Conservation (phyloP, 2,113 vertebrate genomes). For the Leptosomus discolor region DNA sequence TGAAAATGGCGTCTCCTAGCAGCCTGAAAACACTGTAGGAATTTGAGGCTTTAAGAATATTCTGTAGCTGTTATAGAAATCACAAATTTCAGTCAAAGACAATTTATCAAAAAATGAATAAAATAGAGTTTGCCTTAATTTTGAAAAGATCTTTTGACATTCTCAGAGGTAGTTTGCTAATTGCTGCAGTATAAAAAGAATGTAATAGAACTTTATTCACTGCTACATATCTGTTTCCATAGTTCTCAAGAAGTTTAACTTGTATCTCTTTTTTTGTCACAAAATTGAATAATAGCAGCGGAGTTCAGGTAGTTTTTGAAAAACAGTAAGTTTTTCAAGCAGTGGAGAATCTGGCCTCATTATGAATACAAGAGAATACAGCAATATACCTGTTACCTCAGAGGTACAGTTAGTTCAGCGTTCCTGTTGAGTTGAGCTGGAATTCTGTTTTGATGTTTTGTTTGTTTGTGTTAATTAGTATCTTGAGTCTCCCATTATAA, state of each 20-base stretch:
- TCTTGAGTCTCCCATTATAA: neutral
- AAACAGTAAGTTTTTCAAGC: neutral
- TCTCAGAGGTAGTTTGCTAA: neutral
- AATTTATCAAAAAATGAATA: slow-evolving; percentile 29
- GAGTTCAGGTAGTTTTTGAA: neutral
- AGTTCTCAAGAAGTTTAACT: neutral
- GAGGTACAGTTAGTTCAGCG: neutral
- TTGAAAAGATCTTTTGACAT: slow-evolving; percentile 17
- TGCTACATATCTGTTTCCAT: neutral
- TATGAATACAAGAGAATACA: neutral
- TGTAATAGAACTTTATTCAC: neutral
- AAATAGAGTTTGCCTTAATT: neutral
- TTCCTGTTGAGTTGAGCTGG: neutral
- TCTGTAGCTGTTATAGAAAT: slow-evolving; percentile 43
- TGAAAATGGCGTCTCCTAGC: slow-evolving; percentile 38
- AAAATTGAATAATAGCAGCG: neutral
- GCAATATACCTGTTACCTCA: neutral
- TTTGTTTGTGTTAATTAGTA: neutral
- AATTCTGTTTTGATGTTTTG: neutral
- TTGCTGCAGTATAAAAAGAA: slow-evolving; percentile 17
- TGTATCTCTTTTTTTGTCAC: neutral
- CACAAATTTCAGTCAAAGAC: neutral
- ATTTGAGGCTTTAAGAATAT: slow-evolving; percentile 56
- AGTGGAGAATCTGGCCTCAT: neutral
- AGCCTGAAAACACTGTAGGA: slow-evolving; percentile 46